Percentiles rank a stretch among this genome's conserved stretches.
Conservation (phyloP, 2,797 vertebrate genomes). For the Darevskia nairensis region DNA sequence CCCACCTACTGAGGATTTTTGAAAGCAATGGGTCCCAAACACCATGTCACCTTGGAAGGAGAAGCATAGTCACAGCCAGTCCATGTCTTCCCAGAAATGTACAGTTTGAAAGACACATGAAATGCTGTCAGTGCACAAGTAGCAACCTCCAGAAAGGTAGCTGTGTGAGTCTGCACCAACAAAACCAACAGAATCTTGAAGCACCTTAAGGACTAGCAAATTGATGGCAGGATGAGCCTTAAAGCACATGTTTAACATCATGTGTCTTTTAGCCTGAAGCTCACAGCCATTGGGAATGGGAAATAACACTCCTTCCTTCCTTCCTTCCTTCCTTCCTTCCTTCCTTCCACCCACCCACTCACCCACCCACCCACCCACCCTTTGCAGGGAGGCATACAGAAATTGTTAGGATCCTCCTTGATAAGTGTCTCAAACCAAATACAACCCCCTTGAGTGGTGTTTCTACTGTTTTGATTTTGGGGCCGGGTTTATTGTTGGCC, state of each 20-base stretch:
- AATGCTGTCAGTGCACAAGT: background rate
- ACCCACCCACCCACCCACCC: too few relatives aligned
- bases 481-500: background rate
- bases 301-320: too few relatives aligned
- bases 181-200: background rate
- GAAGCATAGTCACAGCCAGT: background rate
- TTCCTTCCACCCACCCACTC: too few relatives aligned
- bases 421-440: background rate
- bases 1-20: background rate
- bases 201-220: too few relatives aligned
- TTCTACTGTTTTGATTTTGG: background rate
- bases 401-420: too few relatives aligned
- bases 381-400: too few relatives aligned
- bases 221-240: too few relatives aligned
- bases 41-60: background rate
- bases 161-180: background rate
- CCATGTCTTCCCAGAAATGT: background rate
- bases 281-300: too few relatives aligned
- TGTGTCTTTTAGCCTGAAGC: too few relatives aligned
- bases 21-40: background rate
- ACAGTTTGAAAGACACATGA: background rate
- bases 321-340: too few relatives aligned
- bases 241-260: too few relatives aligned
- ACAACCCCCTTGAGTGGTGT: background rate
- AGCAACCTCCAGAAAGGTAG: background rate